A percentile compares a stretch with the other conserved stretches of the same genome.
Evolutionary conservation across 2,888 invertebrate genomes (phyloP).

Genomic region (Xestia rhomboidea): DNA sequence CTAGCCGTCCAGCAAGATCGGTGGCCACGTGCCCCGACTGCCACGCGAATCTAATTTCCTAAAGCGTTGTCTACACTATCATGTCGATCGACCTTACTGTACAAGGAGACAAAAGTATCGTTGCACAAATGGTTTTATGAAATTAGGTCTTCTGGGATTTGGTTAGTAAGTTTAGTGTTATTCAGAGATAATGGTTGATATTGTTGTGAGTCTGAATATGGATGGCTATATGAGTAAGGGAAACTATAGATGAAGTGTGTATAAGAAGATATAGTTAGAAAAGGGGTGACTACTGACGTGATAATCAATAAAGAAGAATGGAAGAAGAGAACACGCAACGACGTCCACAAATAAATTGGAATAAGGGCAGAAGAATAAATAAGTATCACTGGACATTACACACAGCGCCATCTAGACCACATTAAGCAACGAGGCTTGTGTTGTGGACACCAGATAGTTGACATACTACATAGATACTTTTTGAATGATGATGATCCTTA

Average conservation of each 20-base stretch:
- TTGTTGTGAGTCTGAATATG: neutral
- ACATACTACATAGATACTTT: too few relatives aligned
- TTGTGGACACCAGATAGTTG: too few relatives aligned
- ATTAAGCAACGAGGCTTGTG: too few relatives aligned
- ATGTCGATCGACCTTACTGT: slow-evolving; percentile 56
- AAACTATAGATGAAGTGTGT: neutral
- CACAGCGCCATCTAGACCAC: too few relatives aligned
- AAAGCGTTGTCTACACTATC: slow-evolving; percentile 83
- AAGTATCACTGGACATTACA: too few relatives aligned
- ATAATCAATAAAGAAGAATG: neutral
- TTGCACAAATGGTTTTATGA: slow-evolving; percentile 51
- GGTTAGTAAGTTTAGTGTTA: slow-evolving; percentile 17
- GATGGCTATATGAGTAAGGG: neutral
- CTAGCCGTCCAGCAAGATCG: slow-evolving; percentile 75
- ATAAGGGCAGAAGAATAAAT: neutral
- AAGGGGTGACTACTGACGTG: neutral
- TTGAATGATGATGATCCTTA: too few relatives aligned
- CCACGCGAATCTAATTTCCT: slow-evolving; percentile 85
- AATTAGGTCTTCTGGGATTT: slow-evolving; percentile 52
- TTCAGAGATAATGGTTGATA: neutral
- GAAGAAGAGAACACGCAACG: neutral
- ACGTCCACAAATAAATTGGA: neutral
- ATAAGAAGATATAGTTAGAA: neutral
- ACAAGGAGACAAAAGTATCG: slow-evolving; percentile 52
- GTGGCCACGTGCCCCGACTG: slow-evolving; percentile 82